phyloP scores from a whole-genome alignment of 2,888 invertebrate species.

The Pyrgus malvae region DNA sequence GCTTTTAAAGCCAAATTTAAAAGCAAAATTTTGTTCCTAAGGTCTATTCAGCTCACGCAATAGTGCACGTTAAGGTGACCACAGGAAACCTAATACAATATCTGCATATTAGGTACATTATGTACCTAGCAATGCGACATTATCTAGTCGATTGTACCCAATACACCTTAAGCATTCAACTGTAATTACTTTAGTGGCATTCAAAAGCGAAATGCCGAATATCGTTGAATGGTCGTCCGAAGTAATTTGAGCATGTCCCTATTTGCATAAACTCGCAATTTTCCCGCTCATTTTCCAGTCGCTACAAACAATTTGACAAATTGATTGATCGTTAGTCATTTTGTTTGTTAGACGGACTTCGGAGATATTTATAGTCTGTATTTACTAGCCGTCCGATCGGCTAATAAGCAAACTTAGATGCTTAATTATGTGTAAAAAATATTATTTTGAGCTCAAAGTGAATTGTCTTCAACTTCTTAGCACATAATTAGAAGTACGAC shows the following conservation, averaged over 20 bases:
- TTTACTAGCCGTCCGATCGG: constrained; percentile 3
- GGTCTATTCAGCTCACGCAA: too few species aligned
- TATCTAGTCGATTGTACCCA: not conserved
- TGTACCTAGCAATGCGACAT: too few species aligned
- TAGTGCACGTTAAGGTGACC: too few species aligned
- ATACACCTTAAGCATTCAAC: not conserved
- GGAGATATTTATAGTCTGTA: constrained; percentile 18
- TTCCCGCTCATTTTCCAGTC: constrained; percentile 33
- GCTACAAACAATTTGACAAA: constrained; percentile 42
- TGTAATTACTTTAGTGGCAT: constrained; percentile 19
- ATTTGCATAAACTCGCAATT: constrained; percentile 42
- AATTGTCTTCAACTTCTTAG: too few species aligned
- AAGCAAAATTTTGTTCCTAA: too few species aligned
- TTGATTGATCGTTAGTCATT: constrained; percentile 42
- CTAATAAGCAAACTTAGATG: not conserved
- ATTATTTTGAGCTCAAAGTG: too few species aligned
- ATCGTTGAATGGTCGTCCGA: constrained; percentile 18
- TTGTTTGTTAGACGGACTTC: constrained; percentile 29
- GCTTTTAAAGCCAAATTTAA: too few species aligned
- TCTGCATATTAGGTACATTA: too few species aligned
- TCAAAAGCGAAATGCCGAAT: constrained; percentile 24
- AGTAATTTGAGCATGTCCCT: constrained; percentile 31
- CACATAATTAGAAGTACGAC: too few species aligned
- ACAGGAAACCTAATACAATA: too few species aligned
- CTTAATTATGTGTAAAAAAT: not conserved